phyloP scores from a whole-genome alignment of 2,797 vertebrate species.

The Tragelaphus oryx region DNA sequence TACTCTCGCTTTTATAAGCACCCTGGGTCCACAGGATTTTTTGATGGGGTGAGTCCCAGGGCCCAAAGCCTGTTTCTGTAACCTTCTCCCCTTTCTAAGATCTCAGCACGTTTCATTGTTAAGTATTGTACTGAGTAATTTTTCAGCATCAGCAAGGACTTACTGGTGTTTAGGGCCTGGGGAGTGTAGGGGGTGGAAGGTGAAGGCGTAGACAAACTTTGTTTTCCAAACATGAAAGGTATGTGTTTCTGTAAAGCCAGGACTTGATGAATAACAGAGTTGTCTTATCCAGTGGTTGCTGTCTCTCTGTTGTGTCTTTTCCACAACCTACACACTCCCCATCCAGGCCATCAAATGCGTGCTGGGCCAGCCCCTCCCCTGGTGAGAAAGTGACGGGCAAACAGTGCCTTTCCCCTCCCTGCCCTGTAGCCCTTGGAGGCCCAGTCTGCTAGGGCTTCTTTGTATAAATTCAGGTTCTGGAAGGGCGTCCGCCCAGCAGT shows the following conservation, averaged over 20 bases:
- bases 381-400: not conserved
- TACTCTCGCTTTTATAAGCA: conserved; percentile 65
- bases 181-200: not conserved
- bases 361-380: not conserved
- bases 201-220: not conserved
- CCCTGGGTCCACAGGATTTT: conserved; percentile 7
- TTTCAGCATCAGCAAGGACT: conserved; percentile 17
- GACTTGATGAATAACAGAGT: conserved; percentile 33
- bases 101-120: conserved; percentile 58
- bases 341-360: not conserved
- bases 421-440: not conserved
- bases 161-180: not conserved
- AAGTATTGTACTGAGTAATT: conserved; percentile 1
- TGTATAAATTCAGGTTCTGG: not conserved
- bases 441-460: not conserved
- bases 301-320: not conserved
- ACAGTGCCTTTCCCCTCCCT: not conserved
- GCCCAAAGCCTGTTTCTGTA: conserved; percentile 49
- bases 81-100: conserved; percentile 3
- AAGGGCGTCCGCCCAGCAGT: not conserved
- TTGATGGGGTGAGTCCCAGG: conserved; percentile 42
- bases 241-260: not conserved
- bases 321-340: not conserved
- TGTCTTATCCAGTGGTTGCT: not conserved
- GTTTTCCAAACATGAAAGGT: conserved; percentile 16